These are phyloP conservation scores for Tupaia tana DNA, from an alignment of 2,113 vertebrate species.

Conservation along the genomic window DNA sequence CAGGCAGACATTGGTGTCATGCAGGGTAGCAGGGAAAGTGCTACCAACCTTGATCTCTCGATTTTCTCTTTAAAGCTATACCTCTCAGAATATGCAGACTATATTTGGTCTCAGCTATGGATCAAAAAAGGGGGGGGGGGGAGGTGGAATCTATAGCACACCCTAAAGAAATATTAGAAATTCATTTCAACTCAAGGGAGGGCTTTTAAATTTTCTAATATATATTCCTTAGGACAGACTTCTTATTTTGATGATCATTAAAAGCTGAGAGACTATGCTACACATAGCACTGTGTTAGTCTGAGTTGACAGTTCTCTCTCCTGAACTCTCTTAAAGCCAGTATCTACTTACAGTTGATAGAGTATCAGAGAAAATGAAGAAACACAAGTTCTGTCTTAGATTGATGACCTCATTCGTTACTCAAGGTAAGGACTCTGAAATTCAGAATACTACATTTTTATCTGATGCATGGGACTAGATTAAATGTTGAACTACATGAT, in stretches of 20 bases:
- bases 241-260: conserved; percentile 52
- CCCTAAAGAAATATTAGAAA: background rate
- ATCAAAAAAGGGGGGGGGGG: background rate
- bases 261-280: background rate
- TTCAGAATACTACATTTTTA: conserved; percentile 57
- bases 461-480: conserved; percentile 47
- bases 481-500: conserved; percentile 57
- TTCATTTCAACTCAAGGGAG: background rate
- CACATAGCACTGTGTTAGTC: background rate
- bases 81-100: background rate
- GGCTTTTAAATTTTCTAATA: conserved; percentile 22
- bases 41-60: too few relatives aligned
- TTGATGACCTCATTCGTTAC: conserved; percentile 63
- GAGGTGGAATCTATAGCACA: background rate
- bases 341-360: conserved; percentile 43
- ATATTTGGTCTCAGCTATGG: background rate
- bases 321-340: background rate
- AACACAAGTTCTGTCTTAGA: conserved; percentile 30
- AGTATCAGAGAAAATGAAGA: conserved; percentile 40
- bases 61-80: background rate
- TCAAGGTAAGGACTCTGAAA: conserved; percentile 53
- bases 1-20: rapidly evolving
- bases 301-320: background rate
- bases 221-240: background rate
- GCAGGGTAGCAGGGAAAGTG: background rate